Conservation (phyloP, 2,113 vertebrate species). For the Alethe diademata region DNA sequence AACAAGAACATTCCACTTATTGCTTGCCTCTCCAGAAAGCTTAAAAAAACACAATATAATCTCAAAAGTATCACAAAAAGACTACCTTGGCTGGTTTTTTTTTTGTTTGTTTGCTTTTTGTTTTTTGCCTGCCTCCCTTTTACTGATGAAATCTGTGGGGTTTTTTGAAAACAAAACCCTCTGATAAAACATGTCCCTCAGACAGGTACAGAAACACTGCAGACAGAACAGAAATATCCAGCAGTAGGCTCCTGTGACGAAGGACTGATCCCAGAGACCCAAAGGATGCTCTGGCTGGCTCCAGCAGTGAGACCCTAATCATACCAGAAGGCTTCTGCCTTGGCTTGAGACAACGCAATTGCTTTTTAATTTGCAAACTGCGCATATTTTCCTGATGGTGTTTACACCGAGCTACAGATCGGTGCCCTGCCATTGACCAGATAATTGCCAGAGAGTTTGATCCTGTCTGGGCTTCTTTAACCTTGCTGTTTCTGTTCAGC, state of each 20-base stretch:
- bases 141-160: not conserved
- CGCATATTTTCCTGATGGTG: conserved; percentile 33
- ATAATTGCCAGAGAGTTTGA: conserved; percentile 24
- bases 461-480: conserved; percentile 40
- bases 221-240: not conserved
- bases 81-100: not conserved
- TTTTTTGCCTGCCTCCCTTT: not conserved
- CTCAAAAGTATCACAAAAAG: not conserved
- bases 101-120: not conserved
- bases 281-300: not conserved
- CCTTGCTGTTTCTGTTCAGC: conserved; percentile 20
- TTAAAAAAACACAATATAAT: not conserved
- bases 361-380: conserved; percentile 54
- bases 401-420: conserved; percentile 1
- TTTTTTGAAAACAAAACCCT: not conserved
- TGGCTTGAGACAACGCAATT: not conserved
- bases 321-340: not conserved
- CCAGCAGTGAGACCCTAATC: not conserved
- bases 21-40: not conserved
- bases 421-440: conserved; percentile 18
- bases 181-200: not conserved
- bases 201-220: not conserved
- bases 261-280: not conserved
- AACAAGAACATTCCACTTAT: not conserved
- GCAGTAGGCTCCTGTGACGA: not conserved